A percentile compares a stretch with the other conserved stretches of the same genome.
Conservation (phyloP, 1,140 invertebrate species). For the Hestina assimilis region DNA sequence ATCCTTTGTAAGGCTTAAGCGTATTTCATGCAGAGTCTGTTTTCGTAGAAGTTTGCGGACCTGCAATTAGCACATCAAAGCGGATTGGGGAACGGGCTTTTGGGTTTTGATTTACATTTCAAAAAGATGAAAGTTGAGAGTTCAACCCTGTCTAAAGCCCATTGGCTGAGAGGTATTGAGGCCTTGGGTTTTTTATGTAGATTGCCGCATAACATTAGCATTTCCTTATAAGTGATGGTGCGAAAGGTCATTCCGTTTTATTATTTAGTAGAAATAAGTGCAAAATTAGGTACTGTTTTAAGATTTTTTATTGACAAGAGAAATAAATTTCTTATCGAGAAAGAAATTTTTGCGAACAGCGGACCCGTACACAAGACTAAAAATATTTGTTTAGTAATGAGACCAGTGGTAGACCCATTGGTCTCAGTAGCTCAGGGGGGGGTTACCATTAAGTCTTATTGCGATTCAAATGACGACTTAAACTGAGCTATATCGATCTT, state of each 20-base stretch:
- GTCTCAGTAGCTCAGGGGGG: too few relatives aligned
- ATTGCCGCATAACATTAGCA: not conserved
- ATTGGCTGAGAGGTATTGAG: constrained; percentile 11
- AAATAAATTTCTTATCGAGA: too few relatives aligned
- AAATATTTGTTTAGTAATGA: too few relatives aligned
- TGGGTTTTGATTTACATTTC: constrained; percentile 60
- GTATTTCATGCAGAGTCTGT: constrained; percentile 32
- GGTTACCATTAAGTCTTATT: too few relatives aligned
- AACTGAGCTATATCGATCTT: too few relatives aligned
- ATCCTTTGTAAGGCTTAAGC: not conserved
- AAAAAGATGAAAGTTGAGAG: constrained; percentile 39
- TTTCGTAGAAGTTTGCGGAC: constrained; percentile 34
- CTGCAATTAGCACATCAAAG: constrained; percentile 61
- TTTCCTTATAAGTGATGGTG: not conserved
- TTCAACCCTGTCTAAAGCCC: constrained; percentile 23
- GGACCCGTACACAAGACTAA: too few relatives aligned
- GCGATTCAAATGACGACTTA: too few relatives aligned
- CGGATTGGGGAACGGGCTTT: constrained; percentile 44
- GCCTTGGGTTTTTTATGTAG: not conserved
- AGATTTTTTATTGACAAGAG: too few relatives aligned
- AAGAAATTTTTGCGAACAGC: too few relatives aligned
- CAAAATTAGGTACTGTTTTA: too few relatives aligned
- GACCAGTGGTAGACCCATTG: too few relatives aligned
- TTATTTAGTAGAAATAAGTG: too few relatives aligned
- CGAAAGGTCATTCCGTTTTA: not conserved